Base-by-base conservation (phyloP, 2,888 invertebrate genomes). In the Thereva unica region DNA sequence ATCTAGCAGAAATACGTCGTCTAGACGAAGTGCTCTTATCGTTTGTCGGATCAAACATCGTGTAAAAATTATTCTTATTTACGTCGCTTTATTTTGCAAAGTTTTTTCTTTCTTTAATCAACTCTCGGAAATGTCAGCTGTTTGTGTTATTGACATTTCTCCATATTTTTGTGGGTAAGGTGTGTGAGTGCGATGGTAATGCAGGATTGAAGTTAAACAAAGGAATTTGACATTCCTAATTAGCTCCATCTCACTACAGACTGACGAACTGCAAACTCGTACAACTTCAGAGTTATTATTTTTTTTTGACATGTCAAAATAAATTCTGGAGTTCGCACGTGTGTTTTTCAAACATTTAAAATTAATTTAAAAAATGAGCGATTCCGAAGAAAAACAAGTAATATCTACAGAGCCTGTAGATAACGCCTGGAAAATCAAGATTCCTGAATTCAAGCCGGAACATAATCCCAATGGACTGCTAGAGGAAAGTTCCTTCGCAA, bases 401-500 rank as follows among this genome's bases (percentile, higher is more conserved):
- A 77, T n/a, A 34, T 73, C 73, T 0, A 78, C 76, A 2, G 87
- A 85, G 4, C 89, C 90, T 0, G 85, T 94, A 34, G 91, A 91
- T 54, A 89, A 94, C 83, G 94, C 94, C 0, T 95, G 95, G 94
- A 82, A 86, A 4, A 80, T 94, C 82, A 90, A 93, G 85, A 87
- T 95, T 70, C 94, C 95, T 0, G 85, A 89, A 74, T 98, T 98
- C 76, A 91, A 88, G 67, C 88, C 89, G 40, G 90, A 92, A 74
- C 91, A 98, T 78, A 97, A 96, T 82, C 93, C 92, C 66, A 85
- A 91, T 83, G 80, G 81, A 4, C 82, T 99, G 54, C 76, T 94
- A 6, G 93, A 93, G 78, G 97, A 98, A 83, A 97, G 96, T 78
- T 92, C 94, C 5, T 99, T 99, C 82, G 96, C 97, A 0, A 95